Evolutionary conservation across 1,140 invertebrate genomes (phyloP).

Genomic region (Drosophila saltans): DNA sequence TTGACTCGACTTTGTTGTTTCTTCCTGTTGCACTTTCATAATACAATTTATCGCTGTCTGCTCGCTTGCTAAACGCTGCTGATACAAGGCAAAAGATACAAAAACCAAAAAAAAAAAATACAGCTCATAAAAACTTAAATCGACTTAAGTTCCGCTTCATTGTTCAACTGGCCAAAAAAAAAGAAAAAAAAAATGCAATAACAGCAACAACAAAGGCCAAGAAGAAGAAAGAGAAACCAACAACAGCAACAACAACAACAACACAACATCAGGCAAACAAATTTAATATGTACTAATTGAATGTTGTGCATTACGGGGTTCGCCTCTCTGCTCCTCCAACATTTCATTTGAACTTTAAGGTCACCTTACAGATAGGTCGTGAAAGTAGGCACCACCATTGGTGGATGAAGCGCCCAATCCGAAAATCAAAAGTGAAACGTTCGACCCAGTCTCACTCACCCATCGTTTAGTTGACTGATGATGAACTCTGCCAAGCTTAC

Average conservation of each 20-base stretch:
- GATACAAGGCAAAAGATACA: conserved; percentile 56
- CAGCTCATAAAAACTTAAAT: conserved; percentile 72
- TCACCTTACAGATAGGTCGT: conserved; percentile 58
- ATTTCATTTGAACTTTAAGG: conserved; percentile 55
- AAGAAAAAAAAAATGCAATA: conserved; percentile 15
- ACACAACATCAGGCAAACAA: conserved; percentile 51
- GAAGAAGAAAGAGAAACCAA: conserved; percentile 42
- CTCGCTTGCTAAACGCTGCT: conserved; percentile 22
- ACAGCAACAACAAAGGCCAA: conserved; percentile 7
- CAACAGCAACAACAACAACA: conserved; percentile 32
- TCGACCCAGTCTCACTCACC: conserved; percentile 33
- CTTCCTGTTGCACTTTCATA: conserved; percentile 62
- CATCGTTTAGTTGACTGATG: conserved; percentile 38
- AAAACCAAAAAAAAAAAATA: conserved; percentile 56
- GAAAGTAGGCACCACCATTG: conserved; percentile 49
- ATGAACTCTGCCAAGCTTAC: conserved; percentile 12
- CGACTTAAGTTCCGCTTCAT: conserved; percentile 71
- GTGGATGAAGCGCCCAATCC: conserved; percentile 49
- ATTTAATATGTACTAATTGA: conserved; percentile 75
- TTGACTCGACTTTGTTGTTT: conserved; percentile 22
- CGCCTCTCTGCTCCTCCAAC: conserved; percentile 18
- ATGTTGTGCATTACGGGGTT: conserved; percentile 62
- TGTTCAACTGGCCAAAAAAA: conserved; percentile 51
- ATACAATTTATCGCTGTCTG: conserved; percentile 65
- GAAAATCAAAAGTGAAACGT: conserved; percentile 72